Evolutionary conservation across 2,888 invertebrate genomes (phyloP).

Genomic region (Hydraecia micacea): DNA sequence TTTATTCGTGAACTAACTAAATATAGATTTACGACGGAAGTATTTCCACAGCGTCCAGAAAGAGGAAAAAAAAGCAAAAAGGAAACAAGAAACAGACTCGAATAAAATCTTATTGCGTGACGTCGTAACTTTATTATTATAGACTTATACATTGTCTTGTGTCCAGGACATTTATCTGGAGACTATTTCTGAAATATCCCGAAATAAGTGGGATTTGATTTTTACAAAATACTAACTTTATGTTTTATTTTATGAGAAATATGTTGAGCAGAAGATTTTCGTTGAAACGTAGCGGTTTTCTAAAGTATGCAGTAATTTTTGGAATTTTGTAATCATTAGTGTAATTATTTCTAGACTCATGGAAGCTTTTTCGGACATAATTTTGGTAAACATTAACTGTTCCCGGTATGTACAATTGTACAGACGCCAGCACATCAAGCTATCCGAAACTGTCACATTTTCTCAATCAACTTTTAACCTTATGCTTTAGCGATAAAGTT

Average conservation of each 20-base stretch:
- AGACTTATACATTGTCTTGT: conserved; percentile 21
- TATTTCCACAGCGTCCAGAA: conserved; percentile 25
- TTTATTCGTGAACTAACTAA: conserved; percentile 8
- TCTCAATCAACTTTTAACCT: too few relatives aligned
- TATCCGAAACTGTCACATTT: too few relatives aligned
- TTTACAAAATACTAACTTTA: not conserved
- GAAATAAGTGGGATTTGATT: not conserved
- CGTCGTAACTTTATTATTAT: conserved; percentile 51
- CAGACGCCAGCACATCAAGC: too few relatives aligned
- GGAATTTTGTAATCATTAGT: not conserved
- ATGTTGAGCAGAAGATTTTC: not conserved
- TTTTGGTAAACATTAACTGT: too few relatives aligned
- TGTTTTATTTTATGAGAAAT: not conserved
- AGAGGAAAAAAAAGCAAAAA: conserved; percentile 46
- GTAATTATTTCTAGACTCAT: too few relatives aligned
- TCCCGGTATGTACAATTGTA: too few relatives aligned
- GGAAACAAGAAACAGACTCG: conserved; percentile 43
- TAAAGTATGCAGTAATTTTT: not conserved
- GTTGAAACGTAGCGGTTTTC: not conserved
- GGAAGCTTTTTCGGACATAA: too few relatives aligned
- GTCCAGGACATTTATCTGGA: not conserved
- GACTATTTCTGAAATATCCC: not conserved
- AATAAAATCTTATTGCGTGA: conserved; percentile 55
- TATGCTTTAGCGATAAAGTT: too few relatives aligned
- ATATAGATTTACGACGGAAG: conserved; percentile 27